Base-by-base conservation (phyloP, 1,140 invertebrate genomes). In the Potamilus streckersoni region DNA sequence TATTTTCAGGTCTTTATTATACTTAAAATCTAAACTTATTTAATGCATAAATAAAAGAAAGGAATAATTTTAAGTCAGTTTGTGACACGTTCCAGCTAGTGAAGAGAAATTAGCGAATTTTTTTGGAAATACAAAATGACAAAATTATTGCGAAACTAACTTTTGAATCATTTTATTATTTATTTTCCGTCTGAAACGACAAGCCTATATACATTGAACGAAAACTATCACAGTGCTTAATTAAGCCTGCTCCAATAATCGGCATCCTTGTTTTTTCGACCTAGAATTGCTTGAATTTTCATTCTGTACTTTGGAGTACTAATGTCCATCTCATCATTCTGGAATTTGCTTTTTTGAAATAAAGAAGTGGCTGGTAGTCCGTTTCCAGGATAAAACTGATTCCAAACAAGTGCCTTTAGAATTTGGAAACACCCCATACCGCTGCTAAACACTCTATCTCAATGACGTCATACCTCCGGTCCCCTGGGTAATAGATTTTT, bases 291-390 rank as follows among this genome's bases (percentile, higher is more conserved):
- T n/a, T 58, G 55, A 38, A 78, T 72, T 65, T 65, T 63, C 49
- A 73, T 70, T 20, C 64, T 65, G 17, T 65, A 72, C 15, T 56
- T 58, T 49, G 76, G 8, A 83, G 59, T 6, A 17, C 19, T 19
- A 83, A 63, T 1, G 82, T 73, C 80, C 82, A 83, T 13, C 78
- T 15, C 74, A 80, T 78, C 2, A 80, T 56, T 17, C 80, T 56
- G 20, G 70, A 20, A 69, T 72, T 84, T n/a, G 62, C 23, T 11
- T 17, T 20, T 71, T 80, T 16, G 71, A 4, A 69, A 72, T 76
- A 78, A 2, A 90, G 69, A n/a, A 93, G 79, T 23, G 79, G 79
- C 23, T 70, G 72, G 55, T 80, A 66, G 38, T 82, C 76, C 2
- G 77, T 80, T 60, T 82, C 74, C n/a, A 82, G 38, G 0, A 81